Evolutionary conservation across 2,113 vertebrate species (phyloP).

Genomic region (Nipponia nippon): DNA sequence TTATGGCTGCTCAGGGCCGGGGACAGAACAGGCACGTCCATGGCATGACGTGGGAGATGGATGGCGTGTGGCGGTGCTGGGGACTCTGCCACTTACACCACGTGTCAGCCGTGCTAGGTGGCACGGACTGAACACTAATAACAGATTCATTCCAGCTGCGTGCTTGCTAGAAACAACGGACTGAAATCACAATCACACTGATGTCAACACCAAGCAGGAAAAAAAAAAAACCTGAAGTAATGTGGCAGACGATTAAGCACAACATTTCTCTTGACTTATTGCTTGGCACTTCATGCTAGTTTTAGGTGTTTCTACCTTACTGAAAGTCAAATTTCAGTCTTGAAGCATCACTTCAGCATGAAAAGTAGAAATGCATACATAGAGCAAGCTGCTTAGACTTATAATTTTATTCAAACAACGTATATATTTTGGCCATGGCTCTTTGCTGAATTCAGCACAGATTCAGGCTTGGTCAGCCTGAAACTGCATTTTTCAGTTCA

Average conservation of each 20-base stretch:
- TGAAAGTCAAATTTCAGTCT: background rate
- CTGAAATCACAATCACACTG: background rate
- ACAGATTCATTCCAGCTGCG: background rate
- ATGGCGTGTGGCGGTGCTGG: rapidly evolving
- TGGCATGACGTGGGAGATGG: background rate
- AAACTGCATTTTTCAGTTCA: background rate
- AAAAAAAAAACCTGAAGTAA: background rate
- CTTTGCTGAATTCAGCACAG: background rate
- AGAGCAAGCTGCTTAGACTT: background rate
- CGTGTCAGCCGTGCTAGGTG: background rate
- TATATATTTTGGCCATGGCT: background rate
- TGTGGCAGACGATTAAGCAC: background rate
- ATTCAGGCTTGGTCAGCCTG: background rate
- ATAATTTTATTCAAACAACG: background rate
- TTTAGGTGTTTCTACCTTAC: background rate
- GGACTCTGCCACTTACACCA: background rate
- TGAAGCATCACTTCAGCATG: background rate
- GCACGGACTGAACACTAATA: background rate
- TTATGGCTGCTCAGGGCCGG: background rate
- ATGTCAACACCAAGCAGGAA: background rate
- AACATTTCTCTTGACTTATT: background rate
- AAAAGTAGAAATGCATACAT: background rate
- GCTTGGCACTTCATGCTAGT: background rate
- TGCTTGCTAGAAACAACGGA: background rate
- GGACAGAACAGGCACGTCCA: background rate